Base-by-base conservation (phyloP, 1,140 invertebrate species). In the Daktulosphaira vitifoliae region DNA sequence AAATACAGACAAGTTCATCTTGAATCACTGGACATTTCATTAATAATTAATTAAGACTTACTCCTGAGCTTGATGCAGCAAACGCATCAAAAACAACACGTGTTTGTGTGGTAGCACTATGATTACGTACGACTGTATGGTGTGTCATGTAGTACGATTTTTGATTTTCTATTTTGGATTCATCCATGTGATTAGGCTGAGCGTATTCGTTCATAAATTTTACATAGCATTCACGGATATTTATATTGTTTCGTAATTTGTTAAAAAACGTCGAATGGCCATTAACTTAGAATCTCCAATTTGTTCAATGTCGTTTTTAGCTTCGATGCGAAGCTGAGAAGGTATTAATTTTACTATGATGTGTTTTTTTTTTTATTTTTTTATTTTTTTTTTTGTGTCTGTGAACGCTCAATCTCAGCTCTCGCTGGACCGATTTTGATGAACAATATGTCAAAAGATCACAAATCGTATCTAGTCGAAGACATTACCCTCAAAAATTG, bases 31-130 rank as follows among this genome's bases (percentile, higher is more conserved):
- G 54, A 1, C 56, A 67, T 72, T 16, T 52, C 37, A 56, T 69
- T 25, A 73, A 50, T 6, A 71, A 49, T 29, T 75, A 72, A 69
- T 76, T 77, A 4, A 76, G 42, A 2, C 71, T 73, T 2, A 26
- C 0, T 1, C n/a, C n/a, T 0, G 48, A 7, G 22, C 26, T 23
- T 2, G 48, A 25, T 25, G 23, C n/a, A 11, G 22, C 22, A 4
- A 23, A 49, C 2, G 22, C 48, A 1, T 25, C 48, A 7, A 49
- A 49, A 2, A n/a, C n/a, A n/a, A n/a, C n/a, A n/a, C n/a, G n/a
- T n/a, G n/a, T n/a, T n/a, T n/a, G n/a, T n/a, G n/a, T 50, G 4
- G 15, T 50, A 1, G 48, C 26, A 16, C 48, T 49, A n/a, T 25
- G 23, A 0, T 25, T 15, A 15, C 26, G 23, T 1, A 25, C n/a